Evolutionary conservation across 2,888 invertebrate species (phyloP).

Genomic region (Drosophila peninsularis): DNA sequence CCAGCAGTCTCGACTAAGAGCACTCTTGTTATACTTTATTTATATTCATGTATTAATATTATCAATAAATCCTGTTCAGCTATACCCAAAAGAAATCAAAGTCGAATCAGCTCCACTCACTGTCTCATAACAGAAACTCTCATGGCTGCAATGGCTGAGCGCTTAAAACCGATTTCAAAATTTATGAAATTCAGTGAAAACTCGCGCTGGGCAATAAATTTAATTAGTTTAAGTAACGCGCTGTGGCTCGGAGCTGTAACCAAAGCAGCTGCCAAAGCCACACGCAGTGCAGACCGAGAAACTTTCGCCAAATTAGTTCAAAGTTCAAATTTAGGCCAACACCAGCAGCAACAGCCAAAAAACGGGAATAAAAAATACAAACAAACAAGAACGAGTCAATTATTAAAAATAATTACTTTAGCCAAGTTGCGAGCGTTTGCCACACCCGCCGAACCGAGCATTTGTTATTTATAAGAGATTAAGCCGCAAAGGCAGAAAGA

Average conservation of each 20-base stretch:
- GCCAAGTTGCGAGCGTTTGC: slow-evolving; percentile 68
- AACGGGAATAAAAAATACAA: slow-evolving; percentile 9
- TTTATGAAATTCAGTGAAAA: slow-evolving; percentile 24
- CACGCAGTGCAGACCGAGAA: slow-evolving; percentile 54
- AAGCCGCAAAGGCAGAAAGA: slow-evolving; percentile 40
- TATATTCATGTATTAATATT: no score
- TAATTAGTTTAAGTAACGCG: slow-evolving; percentile 73
- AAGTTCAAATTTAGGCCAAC: slow-evolving; percentile 65
- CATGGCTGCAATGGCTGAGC: background rate
- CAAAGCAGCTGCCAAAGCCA: slow-evolving; percentile 70
- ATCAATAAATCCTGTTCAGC: no score
- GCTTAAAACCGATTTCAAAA: background rate
- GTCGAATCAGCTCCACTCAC: background rate
- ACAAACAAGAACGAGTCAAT: slow-evolving; percentile 72
- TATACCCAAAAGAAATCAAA: background rate
- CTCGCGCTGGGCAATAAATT: slow-evolving; percentile 60
- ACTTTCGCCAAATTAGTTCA: slow-evolving; percentile 75
- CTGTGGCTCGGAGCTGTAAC: slow-evolving; percentile 52
- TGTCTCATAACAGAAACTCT: background rate
- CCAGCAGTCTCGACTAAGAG: no score
- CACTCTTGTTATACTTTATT: no score
- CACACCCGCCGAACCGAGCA: slow-evolving; percentile 35
- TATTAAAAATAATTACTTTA: slow-evolving; percentile 80
- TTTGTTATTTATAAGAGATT: slow-evolving; percentile 76
- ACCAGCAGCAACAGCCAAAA: slow-evolving; percentile 13